Evolutionary conservation across 1,140 invertebrate genomes (phyloP).

Genomic region (Teleogryllus occipitalis): DNA sequence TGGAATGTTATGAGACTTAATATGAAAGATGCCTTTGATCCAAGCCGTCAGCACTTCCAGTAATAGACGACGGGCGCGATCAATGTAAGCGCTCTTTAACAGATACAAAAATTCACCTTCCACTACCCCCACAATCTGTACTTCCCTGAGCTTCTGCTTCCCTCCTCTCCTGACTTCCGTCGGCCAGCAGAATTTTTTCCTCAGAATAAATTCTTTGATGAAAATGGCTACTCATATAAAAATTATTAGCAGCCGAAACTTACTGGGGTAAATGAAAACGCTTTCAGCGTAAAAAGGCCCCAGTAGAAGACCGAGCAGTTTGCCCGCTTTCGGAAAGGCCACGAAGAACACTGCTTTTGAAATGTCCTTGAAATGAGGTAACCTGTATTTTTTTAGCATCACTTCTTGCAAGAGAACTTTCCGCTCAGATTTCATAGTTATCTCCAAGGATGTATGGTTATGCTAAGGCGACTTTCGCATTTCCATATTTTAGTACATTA

Average conservation of each 20-base stretch:
- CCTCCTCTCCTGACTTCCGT: not conserved
- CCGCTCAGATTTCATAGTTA: too few relatives aligned
- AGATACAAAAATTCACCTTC: not conserved
- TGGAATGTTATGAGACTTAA: not conserved
- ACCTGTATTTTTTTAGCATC: too few relatives aligned
- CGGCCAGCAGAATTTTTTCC: not conserved
- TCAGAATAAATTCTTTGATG: not conserved
- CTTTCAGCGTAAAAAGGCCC: not conserved
- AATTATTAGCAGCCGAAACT: not conserved
- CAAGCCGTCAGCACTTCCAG: not conserved
- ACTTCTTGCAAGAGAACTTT: too few relatives aligned
- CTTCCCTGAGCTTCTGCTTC: not conserved
- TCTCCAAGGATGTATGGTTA: too few relatives aligned
- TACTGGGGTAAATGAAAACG: not conserved
- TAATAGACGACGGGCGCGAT: not conserved
- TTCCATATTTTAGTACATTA: too few relatives aligned
- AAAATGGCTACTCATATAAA: not conserved
- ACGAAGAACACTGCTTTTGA: too few relatives aligned
- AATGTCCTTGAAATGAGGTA: too few relatives aligned
- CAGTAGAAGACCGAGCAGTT: not conserved
- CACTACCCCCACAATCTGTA: not conserved
- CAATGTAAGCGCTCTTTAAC: not conserved
- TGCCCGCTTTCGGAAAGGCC: too few relatives aligned
- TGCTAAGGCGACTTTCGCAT: too few relatives aligned
- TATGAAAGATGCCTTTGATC: not conserved